Conservation (phyloP, 2,113 vertebrate genomes). For the Aegithalos caudatus region DNA sequence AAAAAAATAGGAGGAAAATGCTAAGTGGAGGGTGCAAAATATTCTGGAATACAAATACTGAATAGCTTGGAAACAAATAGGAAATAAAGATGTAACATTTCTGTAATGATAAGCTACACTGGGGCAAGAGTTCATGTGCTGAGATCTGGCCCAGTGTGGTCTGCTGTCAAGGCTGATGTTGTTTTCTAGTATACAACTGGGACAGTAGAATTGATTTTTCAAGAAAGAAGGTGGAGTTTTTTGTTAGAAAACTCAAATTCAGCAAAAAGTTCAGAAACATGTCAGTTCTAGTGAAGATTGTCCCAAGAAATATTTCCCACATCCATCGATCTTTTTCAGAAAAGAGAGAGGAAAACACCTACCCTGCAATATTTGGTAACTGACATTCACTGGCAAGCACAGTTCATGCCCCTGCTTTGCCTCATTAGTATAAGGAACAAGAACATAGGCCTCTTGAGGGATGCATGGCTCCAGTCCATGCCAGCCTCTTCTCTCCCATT, state of each 20-base stretch:
- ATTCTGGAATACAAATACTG: background rate
- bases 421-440: background rate
- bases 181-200: background rate
- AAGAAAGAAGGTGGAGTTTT: fast-evolving
- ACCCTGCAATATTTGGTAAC: background rate
- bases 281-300: background rate
- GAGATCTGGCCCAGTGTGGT: background rate
- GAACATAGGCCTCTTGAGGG: background rate
- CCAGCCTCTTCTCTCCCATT: background rate
- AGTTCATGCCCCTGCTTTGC: background rate
- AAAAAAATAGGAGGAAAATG: background rate
- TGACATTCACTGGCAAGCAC: background rate
- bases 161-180: background rate
- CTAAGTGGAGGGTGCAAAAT: background rate
- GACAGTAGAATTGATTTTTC: background rate
- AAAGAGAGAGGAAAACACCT: background rate
- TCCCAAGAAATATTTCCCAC: background rate
- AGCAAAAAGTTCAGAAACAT: background rate
- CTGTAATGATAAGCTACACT: background rate
- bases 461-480: background rate
- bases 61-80: background rate
- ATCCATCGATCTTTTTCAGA: background rate
- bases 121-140: background rate
- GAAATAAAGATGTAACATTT: background rate
- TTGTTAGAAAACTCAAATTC: background rate